A percentile compares a stretch with the other conserved stretches of the same genome.
phyloP scores from a whole-genome alignment of 2,797 vertebrate genomes.

The Danio aesculapii region DNA sequence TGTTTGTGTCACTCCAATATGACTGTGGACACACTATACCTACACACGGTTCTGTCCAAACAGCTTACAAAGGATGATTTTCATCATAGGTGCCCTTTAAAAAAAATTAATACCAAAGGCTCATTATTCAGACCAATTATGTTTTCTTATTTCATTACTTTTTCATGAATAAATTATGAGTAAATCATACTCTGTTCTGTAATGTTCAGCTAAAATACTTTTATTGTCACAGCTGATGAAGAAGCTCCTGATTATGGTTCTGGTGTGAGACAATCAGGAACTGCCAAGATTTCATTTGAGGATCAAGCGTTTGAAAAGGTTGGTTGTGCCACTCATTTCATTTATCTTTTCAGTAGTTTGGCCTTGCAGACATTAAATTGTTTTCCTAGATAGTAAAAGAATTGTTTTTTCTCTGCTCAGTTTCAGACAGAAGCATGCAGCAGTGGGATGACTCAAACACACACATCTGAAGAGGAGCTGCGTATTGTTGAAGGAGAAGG shows the following conservation, averaged over 20 bases:
- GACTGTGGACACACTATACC: too few relatives aligned
- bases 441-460: slow-evolving; percentile 84
- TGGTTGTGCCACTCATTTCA: slow-evolving; percentile 10
- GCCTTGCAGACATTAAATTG: neutral
- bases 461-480: slow-evolving; percentile 95
- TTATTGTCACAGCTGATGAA: slow-evolving; percentile 86
- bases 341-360: neutral
- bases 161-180: too few relatives aligned
- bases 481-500: slow-evolving; percentile 96
- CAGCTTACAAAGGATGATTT: too few relatives aligned
- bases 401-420: slow-evolving; percentile 67
- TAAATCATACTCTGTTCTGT: too few relatives aligned
- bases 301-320: slow-evolving; percentile 98
- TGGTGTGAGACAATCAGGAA: slow-evolving; percentile 94
- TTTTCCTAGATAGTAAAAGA: neutral
- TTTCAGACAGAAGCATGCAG: slow-evolving; percentile 93
- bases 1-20: too few relatives aligned
- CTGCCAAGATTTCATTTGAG: slow-evolving; percentile 95
- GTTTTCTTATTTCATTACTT: too few relatives aligned
- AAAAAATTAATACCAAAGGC: too few relatives aligned
- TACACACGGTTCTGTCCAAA: too few relatives aligned
- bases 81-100: too few relatives aligned
- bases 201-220: neutral
- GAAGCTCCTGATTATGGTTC: slow-evolving; percentile 97
- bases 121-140: too few relatives aligned